Evolutionary conservation across 2,888 invertebrate species (phyloP), one percentile per base, ranked within the genome.

Genomic region (Galerucella calmariensis): DNA sequence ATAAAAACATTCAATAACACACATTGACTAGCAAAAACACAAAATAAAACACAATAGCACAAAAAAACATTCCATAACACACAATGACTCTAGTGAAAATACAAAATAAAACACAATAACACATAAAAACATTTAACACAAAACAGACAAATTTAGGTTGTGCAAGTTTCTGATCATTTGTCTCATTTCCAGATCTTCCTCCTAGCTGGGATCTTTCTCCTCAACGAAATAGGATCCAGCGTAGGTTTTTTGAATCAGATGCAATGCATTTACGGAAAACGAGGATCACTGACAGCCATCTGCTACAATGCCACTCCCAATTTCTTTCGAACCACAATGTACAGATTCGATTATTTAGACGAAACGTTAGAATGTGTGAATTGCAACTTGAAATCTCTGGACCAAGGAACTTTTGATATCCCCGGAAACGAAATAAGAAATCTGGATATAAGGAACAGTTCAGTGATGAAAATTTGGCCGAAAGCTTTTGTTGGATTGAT

Each of bases 321-420:
- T 11, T 85, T 79, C 79, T 87, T 87, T 79, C 83, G 83, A 56
- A 65, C 77, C 20, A 85, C 86, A 8, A 78, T 79, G 35, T 87
- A 87, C 77, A 76, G 85, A 74, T 87, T 86, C 73, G 86, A 87
- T 75, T 85, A 85, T 69, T 79, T 87, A 59, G 87, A 87, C 78
- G 86, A 87, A 80, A 86, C 86, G 1, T 77, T 87, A 2, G 77
- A 82, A 44, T 87, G 87, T 73, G 16, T 83, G 0, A 83, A 84
- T 53, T 87, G 87, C 76, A 81, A 77, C 16, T 77, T 87, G 63
- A 79, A 79, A 11, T 74, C 75, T 0, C 71, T 87, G 11, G 83
- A 82, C 16, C 59, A 79, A n/a, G 84, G 84, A 59, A 83, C 83
- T 4, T 87, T 87, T 71, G 87, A 87, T 75, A 83, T 87, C 41